phyloP scores from a whole-genome alignment of 2,888 invertebrate genomes.

The Noctua fimbriata region DNA sequence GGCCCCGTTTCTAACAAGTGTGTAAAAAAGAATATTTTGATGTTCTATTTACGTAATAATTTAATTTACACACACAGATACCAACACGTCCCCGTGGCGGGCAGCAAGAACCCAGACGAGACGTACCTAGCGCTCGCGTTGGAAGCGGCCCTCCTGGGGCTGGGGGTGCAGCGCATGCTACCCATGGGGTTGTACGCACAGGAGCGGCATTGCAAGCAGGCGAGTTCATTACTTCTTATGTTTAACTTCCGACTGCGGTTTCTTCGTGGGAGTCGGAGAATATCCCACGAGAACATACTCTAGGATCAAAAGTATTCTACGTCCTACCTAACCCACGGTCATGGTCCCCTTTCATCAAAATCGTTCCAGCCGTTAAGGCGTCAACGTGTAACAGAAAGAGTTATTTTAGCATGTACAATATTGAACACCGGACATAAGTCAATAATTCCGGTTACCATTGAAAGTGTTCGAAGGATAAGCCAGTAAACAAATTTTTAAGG shows the following conservation, averaged over 20 bases:
- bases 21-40: not conserved
- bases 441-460: too few species aligned
- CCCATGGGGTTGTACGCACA: conserved; percentile 95
- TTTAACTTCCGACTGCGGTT: not conserved
- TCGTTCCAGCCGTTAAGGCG: not conserved
- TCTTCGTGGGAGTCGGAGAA: not conserved
- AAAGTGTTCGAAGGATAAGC: too few species aligned
- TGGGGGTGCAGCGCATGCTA: conserved; percentile 95
- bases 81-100: conserved; percentile 94
- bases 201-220: conserved; percentile 90
- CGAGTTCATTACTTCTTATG: not conserved
- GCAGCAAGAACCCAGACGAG: conserved; percentile 93
- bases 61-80: conserved; percentile 86
- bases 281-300: not conserved
- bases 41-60: too few species aligned
- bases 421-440: too few species aligned
- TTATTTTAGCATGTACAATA: too few species aligned
- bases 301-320: too few species aligned
- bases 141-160: conserved; percentile 94
- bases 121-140: conserved; percentile 94
- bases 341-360: not conserved
- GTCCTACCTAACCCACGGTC: too few species aligned
- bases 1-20: not conserved
- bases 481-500: too few species aligned
- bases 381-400: not conserved